Base-by-base conservation (phyloP, 2,113 vertebrate species). In the Microcebus tavaratra region DNA sequence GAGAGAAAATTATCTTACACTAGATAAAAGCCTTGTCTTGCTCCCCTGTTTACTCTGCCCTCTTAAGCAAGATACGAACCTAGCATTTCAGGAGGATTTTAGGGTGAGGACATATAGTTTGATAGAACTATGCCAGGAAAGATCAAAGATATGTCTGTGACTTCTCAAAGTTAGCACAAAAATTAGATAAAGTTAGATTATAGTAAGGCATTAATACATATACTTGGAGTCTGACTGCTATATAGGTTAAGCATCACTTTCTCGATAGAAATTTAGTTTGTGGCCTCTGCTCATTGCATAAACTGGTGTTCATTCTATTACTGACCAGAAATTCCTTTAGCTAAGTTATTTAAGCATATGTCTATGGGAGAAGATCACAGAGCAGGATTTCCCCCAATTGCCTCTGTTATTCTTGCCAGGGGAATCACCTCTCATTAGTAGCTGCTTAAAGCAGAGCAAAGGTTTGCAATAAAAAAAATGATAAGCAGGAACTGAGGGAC, bases 351-450 rank as follows among this genome's bases (percentile, higher is more conserved):
- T 85, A 79, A 80, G 65, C 17, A 45, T 42, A 31, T 81, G 20
- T 83, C 88, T 91, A 31, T 15, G 18, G 29, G 25, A 85, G 5
- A 53, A 27, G 31, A 48, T 95, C 34, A 55, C 10, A 79, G 53
- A 79, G 2, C n/a, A 85, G 20, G 1, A 4, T 42, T 92, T 90
- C 45, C 88, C 3, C n/a, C 1, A 75, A 13, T 9, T 79, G 5
- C 21, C 36, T 73, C 9, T 21, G 65, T 82, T 93, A 34, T 72
- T 73, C 55, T 50, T 88, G 67, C 42, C 57, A 12, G 12, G 20
- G 36, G 36, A 79, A 79, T 89, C 25, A 59, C 21, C 27, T 87
- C 50, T 93, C 31, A 86, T 92, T 97, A 96, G 75, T 57, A 76
- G 31, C 25, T 81, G 15, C n/a, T 79, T 95, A 87, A 79, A 25